phyloP scores from a whole-genome alignment of 2,797 vertebrate species.

The Phylloscopus collybita region DNA sequence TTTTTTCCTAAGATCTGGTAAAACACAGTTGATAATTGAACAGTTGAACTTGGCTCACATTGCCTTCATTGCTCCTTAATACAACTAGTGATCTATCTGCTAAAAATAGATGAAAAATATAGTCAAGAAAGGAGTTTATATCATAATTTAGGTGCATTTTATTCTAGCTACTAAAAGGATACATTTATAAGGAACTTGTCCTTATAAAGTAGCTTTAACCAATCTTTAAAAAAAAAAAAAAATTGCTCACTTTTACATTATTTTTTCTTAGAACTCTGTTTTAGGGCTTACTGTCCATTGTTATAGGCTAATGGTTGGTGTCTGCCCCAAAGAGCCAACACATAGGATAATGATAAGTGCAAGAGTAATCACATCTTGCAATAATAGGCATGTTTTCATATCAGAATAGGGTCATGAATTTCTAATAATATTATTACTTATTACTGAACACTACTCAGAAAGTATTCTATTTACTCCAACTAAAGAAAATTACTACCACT shows the following conservation, averaged over 20 bases:
- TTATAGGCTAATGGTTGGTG: neutral
- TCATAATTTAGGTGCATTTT: neutral
- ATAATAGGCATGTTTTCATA: neutral
- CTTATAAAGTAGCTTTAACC: neutral
- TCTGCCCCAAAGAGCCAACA: neutral
- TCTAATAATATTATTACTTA: neutral
- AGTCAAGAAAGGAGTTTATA: neutral
- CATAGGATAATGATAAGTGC: neutral
- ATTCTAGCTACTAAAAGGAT: neutral
- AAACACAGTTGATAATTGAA: neutral
- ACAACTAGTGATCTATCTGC: neutral
- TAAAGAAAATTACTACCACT: neutral
- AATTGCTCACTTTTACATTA: neutral
- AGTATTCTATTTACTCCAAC: neutral
- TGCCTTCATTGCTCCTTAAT: neutral
- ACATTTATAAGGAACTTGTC: neutral
- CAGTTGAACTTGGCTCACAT: neutral
- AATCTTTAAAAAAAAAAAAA: neutral
- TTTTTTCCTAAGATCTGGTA: neutral
- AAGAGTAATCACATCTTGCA: neutral
- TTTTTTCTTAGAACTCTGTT: neutral
- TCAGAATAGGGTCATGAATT: neutral
- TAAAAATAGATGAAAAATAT: neutral
- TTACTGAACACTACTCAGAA: neutral
- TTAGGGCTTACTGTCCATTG: neutral